Base-by-base conservation (phyloP, 2,113 vertebrate genomes). In the Coptodon bakossiorum region DNA sequence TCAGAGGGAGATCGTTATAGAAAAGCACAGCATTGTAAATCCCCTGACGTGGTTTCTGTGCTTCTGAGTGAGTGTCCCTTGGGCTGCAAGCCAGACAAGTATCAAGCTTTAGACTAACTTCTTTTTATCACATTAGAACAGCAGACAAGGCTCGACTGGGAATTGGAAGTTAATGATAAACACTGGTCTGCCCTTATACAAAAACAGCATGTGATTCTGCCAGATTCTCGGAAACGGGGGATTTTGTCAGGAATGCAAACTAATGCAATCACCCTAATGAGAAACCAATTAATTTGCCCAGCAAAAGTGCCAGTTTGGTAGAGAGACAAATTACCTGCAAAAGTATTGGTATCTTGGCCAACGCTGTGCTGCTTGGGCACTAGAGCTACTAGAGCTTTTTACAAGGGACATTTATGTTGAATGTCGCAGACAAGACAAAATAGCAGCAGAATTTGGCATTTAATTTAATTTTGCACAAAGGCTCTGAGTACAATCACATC, bases 221-320 rank as follows among this genome's bases (percentile, higher is more conserved):
- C n/a, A 34, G 68, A 29, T 91, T 93, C 86, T 92, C 80, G 61
- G 89, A 92, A 89, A 91, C 6, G 14, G 73, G 88, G 90, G 82
- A 94, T 86, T 90, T 89, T 83, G 82, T 87, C 73, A 88, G 95
- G 90, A 93, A 94, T 94, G 94, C 89, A 88, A 93, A 91, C 88
- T 95, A 95, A 96, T 94, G 87, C 88, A 95, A 95, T 96, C 91
- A 93, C 66, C n/a, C 92, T 93, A 93, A 95, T 93, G 88, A 92
- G 90, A 94, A 92, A 88, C 88, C 91, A 80, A 94, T 94, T 92
- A 57, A 94, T 93, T 91, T 90, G 73, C 12, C 68, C 3, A 27
- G 84, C 36, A 83, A 90, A 92, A 76, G 40, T 81, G 29, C 43
- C 11, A 9, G 50, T 84, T 89, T 40, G 54, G 50, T 53, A 22